Conservation (phyloP, 2,888 invertebrate genomes). For the Halocaridina rubra region DNA sequence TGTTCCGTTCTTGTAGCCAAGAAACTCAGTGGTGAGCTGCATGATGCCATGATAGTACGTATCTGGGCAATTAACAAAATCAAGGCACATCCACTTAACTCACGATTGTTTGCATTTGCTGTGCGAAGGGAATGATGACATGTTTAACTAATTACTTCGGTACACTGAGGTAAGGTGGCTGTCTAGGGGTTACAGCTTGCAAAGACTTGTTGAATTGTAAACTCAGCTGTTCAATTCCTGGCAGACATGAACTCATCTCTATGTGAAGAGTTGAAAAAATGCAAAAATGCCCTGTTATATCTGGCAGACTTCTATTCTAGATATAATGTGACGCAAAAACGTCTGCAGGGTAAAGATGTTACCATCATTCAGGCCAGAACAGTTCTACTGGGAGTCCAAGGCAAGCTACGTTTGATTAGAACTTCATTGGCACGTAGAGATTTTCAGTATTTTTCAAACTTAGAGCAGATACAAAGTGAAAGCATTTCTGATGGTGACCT, state of each 20-base stretch:
- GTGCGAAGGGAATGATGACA: background rate
- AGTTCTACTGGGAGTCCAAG: too few relatives aligned
- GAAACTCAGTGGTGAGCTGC: too few relatives aligned
- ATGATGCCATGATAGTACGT: too few relatives aligned
- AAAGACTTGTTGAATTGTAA: background rate
- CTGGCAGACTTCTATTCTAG: background rate
- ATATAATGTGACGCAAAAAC: too few relatives aligned
- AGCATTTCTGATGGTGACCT: constrained; percentile 32
- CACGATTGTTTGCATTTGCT: background rate
- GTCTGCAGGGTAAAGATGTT: background rate
- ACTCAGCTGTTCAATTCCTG: too few relatives aligned
- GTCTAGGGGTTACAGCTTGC: background rate
- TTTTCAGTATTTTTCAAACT: constrained; percentile 39
- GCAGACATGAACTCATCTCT: too few relatives aligned
- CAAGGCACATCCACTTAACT: background rate
- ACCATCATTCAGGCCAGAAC: background rate
- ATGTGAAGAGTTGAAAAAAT: background rate
- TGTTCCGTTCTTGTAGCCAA: too few relatives aligned
- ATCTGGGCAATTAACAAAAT: too few relatives aligned
- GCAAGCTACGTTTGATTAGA: too few relatives aligned
- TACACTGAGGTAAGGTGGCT: background rate
- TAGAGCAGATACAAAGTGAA: constrained; percentile 16
- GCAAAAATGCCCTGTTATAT: background rate
- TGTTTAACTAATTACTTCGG: background rate
- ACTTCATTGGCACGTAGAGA: background rate